Percentiles rank a stretch among this genome's conserved stretches.
These are phyloP conservation scores for Andrena camellia DNA, from an alignment of 2,888 invertebrate species.

Conservation along the genomic window DNA sequence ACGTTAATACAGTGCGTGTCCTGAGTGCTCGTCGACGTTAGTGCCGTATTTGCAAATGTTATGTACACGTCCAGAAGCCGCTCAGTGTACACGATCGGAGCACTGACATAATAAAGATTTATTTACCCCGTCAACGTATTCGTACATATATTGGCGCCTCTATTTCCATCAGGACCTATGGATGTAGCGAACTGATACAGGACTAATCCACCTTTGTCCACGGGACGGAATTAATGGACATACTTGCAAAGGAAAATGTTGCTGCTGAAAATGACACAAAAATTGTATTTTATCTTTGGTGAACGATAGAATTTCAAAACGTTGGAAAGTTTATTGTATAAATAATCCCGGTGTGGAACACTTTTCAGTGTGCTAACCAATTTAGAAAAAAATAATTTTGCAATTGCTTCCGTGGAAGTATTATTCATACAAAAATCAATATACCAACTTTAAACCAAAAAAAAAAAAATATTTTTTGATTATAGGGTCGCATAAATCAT, in stretches of 20 bases:
- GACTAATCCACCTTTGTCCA: constrained; percentile 6
- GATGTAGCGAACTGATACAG: constrained; percentile 17
- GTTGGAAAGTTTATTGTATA: background rate
- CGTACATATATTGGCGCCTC: background rate
- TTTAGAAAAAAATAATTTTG: no score
- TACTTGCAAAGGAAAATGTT: background rate
- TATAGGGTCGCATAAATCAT: no score
- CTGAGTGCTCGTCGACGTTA: constrained; percentile 51
- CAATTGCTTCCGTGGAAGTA: no score
- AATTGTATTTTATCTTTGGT: background rate
- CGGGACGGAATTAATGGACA: background rate
- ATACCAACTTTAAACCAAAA: no score
- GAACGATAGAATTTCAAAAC: background rate
- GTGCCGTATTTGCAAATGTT: constrained; percentile 59
- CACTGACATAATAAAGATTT: constrained; percentile 61
- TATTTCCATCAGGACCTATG: constrained; percentile 11
- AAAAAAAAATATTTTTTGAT: no score
- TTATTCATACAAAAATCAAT: no score
- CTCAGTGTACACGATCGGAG: constrained; percentile 19
- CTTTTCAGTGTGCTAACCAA: no score
- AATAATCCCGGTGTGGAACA: background rate
- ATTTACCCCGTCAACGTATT: constrained; percentile 41
- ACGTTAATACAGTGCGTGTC: constrained; percentile 47
- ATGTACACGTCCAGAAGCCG: constrained; percentile 58
- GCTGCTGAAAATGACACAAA: background rate